Percentiles rank a stretch among this genome's conserved stretches.
Evolutionary conservation across 2,888 invertebrate species (phyloP).

Genomic region (Sisyra terminalis): DNA sequence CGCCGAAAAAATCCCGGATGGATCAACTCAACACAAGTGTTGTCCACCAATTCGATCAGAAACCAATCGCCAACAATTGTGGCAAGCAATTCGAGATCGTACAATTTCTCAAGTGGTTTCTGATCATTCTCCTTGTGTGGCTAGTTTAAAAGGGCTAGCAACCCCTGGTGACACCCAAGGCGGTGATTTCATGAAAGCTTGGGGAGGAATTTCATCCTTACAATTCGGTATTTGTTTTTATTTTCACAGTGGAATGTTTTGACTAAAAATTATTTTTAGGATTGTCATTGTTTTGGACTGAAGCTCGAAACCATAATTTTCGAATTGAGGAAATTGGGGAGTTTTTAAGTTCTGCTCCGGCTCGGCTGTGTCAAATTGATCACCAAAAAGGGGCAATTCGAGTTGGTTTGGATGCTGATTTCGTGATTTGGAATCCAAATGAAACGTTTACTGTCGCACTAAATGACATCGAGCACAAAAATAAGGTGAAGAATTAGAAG

Average conservation of each 20-base stretch:
- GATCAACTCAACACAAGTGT: constrained; percentile 52
- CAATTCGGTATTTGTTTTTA: constrained; percentile 44
- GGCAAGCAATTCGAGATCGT: constrained; percentile 39
- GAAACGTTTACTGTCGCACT: constrained; percentile 35
- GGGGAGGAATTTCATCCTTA: constrained; percentile 58
- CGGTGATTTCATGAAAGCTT: constrained; percentile 48
- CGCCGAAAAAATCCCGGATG: constrained; percentile 43
- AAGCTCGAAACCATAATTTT: constrained; percentile 34
- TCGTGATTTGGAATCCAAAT: constrained; percentile 54
- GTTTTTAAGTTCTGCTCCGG: constrained; percentile 41
- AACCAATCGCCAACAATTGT: constrained; percentile 43
- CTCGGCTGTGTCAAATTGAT: constrained; percentile 42
- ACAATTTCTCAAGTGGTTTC: constrained; percentile 46
- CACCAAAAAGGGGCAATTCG: constrained; percentile 41
- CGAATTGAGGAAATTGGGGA: constrained; percentile 36
- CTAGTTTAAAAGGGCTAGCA: constrained; percentile 35
- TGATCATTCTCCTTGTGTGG: constrained; percentile 52
- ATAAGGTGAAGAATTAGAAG: constrained; percentile 34
- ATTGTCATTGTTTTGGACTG: constrained; percentile 51
- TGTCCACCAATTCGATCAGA: constrained; percentile 50
- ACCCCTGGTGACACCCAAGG: constrained; percentile 22
- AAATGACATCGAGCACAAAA: constrained; percentile 45
- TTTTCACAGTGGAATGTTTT: too few relatives aligned
- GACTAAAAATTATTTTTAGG: constrained; percentile 31
- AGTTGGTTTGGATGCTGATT: constrained; percentile 50